Evolutionary conservation across 2,113 vertebrate genomes (phyloP).

Genomic region (Lagenorhynchus albirostris): DNA sequence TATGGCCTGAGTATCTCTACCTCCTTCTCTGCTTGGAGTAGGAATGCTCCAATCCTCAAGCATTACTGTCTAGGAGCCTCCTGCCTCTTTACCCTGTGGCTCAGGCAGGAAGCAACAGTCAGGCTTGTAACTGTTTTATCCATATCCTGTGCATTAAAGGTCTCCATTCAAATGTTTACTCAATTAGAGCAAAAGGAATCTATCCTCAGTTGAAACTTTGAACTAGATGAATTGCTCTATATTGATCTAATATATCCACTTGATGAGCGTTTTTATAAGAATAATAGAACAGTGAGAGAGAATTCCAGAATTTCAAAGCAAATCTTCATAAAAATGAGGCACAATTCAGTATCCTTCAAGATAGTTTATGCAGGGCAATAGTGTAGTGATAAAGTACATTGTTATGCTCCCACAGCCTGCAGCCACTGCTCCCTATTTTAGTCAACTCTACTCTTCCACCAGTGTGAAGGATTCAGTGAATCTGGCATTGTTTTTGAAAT

Average conservation of each 20-base stretch:
- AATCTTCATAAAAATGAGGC: background rate
- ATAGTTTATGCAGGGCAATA: background rate
- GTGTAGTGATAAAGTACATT: background rate
- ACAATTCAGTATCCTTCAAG: background rate
- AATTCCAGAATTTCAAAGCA: background rate
- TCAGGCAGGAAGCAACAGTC: background rate
- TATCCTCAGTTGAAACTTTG: background rate
- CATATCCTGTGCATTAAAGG: background rate
- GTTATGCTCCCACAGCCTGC: background rate
- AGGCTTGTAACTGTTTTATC: background rate
- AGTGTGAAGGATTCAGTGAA: background rate
- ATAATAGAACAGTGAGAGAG: background rate
- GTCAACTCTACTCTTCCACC: background rate
- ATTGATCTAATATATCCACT: background rate
- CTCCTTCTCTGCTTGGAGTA: background rate
- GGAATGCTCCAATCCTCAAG: background rate
- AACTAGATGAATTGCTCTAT: background rate
- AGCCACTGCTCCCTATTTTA: background rate
- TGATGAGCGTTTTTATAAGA: background rate
- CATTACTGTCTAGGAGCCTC: fast-evolving
- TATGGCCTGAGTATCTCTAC: background rate
- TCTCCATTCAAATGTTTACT: background rate
- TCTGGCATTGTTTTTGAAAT: background rate
- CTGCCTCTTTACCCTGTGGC: background rate
- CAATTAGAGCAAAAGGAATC: background rate